Percentiles rank a stretch among this genome's conserved stretches.
These are phyloP conservation scores for Periophthalmus magnuspinnatus DNA, from an alignment of 2,797 vertebrate species.

Conservation along the genomic window DNA sequence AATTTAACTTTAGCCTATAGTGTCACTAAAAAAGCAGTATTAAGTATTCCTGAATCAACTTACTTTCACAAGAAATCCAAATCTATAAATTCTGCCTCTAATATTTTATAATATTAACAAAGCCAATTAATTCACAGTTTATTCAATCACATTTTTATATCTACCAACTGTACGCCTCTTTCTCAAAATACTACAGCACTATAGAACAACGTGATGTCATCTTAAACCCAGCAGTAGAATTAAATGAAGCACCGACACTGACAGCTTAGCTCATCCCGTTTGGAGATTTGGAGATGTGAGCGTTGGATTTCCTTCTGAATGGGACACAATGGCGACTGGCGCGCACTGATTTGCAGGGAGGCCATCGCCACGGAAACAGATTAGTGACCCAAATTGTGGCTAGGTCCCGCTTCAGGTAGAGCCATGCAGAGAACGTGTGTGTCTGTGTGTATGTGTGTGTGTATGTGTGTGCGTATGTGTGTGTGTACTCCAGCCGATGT, in stretches of 20 bases:
- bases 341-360: slow-evolving; percentile 42
- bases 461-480: neutral
- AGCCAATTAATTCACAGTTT: too few relatives aligned
- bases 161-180: too few relatives aligned
- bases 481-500: too few relatives aligned
- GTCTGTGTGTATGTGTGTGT: neutral
- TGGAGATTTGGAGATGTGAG: slow-evolving; percentile 31
- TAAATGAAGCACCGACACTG: neutral
- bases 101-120: too few relatives aligned
- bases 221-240: neutral
- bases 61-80: neutral
- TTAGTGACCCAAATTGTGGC: slow-evolving; percentile 65
- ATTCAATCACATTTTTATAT: too few relatives aligned
- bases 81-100: too few relatives aligned
- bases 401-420: slow-evolving; percentile 47
- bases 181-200: too few relatives aligned
- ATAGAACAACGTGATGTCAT: neutral
- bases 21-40: too few relatives aligned
- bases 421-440: neutral
- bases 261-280: neutral
- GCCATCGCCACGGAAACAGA: slow-evolving; percentile 54
- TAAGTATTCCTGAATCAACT: neutral
- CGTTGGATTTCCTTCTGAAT: slow-evolving; percentile 38
- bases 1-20: too few relatives aligned
- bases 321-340: slow-evolving; percentile 29